Conservation (phyloP, 2,797 vertebrate genomes). For the Dromococcyx pavoninus region DNA sequence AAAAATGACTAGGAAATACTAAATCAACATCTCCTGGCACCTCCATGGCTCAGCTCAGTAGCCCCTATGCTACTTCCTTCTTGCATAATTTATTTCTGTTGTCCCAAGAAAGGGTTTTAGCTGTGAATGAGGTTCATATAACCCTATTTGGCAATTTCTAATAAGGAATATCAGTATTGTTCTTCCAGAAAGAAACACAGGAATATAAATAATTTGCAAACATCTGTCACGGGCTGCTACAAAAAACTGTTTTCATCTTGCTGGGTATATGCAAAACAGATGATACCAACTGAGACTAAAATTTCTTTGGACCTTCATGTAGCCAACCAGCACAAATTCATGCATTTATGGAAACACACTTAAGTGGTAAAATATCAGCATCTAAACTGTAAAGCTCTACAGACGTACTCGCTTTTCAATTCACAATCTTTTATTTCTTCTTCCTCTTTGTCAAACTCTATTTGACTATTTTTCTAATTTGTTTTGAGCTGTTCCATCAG, state of each 20-base stretch:
- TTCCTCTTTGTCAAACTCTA: constrained; percentile 1
- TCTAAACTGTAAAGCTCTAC: constrained; percentile 14
- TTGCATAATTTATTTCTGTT: background rate
- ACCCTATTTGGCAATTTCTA: background rate
- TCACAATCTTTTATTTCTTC: background rate
- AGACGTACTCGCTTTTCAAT: background rate
- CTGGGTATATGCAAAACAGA: background rate
- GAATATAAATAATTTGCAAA: background rate
- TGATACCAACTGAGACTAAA: background rate
- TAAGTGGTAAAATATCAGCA: background rate
- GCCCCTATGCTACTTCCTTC: background rate
- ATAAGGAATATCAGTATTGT: background rate
- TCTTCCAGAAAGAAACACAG: background rate
- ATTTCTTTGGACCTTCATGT: background rate
- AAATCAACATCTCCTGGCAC: background rate
- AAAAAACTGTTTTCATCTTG: background rate
- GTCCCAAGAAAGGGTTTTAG: background rate
- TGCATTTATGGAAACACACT: background rate
- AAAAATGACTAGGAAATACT: background rate
- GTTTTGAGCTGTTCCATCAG: constrained; percentile 45
- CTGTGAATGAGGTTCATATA: rapidly evolving
- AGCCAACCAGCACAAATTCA: background rate
- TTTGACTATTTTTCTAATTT: constrained; percentile 18
- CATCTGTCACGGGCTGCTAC: background rate
- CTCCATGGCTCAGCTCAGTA: background rate